phyloP scores from a whole-genome alignment of 2,113 vertebrate genomes.

The Mustela lutreola region DNA sequence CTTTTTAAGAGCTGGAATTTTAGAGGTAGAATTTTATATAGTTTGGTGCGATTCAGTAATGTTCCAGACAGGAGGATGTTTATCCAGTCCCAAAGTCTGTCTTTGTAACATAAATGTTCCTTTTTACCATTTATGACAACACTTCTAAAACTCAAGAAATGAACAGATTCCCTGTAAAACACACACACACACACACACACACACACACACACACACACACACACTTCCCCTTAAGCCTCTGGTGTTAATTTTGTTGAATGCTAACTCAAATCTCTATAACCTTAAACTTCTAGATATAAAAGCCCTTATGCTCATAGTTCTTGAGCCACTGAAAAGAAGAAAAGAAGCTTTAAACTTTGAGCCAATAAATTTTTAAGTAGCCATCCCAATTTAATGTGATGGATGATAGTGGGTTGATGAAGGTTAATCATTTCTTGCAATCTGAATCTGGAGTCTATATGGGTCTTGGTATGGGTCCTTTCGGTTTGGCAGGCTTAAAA shows the following conservation, averaged over 20 bases:
- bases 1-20: slow-evolving; percentile 63
- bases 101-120: slow-evolving; percentile 64
- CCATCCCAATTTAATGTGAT: slow-evolving; percentile 59
- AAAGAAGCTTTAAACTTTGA: slow-evolving; percentile 53
- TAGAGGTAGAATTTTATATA: slow-evolving; percentile 63
- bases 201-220: neutral
- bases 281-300: slow-evolving; percentile 60
- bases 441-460: neutral
- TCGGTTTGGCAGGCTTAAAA: slow-evolving; percentile 17
- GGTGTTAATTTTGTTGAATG: slow-evolving; percentile 72
- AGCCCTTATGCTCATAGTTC: neutral
- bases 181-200: neutral
- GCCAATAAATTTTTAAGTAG: slow-evolving; percentile 72
- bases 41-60: slow-evolving; percentile 68
- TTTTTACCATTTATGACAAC: slow-evolving; percentile 74
- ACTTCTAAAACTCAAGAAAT: slow-evolving; percentile 68
- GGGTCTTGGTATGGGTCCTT: neutral
- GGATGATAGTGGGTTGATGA: neutral
- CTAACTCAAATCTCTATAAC: slow-evolving; percentile 37
- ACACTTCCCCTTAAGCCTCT: neutral
- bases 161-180: slow-evolving; percentile 59
- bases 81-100: slow-evolving; percentile 66
- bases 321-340: slow-evolving; percentile 24
- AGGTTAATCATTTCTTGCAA: neutral
- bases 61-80: slow-evolving; percentile 73